Base-by-base conservation (phyloP, 2,888 invertebrate species). In the Hemithea aestivaria region DNA sequence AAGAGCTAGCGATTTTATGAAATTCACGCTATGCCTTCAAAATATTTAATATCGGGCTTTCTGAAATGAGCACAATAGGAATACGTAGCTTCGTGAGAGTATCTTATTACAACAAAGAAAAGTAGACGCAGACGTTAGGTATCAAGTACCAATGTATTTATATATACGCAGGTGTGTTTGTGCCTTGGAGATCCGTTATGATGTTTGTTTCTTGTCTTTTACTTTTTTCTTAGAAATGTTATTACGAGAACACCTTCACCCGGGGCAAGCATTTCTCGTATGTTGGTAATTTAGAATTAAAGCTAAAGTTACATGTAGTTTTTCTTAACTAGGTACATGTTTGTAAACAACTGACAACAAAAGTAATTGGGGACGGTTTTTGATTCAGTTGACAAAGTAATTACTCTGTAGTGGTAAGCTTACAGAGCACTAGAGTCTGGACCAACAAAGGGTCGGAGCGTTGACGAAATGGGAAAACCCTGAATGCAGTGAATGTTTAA, bases 311-410 rank as follows among this genome's bases (percentile, higher is more conserved):
- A n/a, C n/a, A n/a, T n/a, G n/a, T n/a, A n/a, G n/a, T n/a, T n/a
- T n/a, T n/a, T n/a, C n/a, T n/a, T n/a, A n/a, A n/a, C n/a, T n/a
- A n/a, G n/a, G n/a, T n/a, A n/a, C n/a, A n/a, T n/a, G n/a, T n/a
- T n/a, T n/a, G n/a, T n/a, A n/a, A n/a, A n/a, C n/a, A n/a, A n/a
- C n/a, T n/a, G n/a, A n/a, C n/a, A n/a, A n/a, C n/a, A n/a, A n/a
- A n/a, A n/a, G n/a, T n/a, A n/a, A n/a, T n/a, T n/a, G n/a, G n/a
- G n/a, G n/a, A n/a, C 51, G 20, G 7, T 29, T 10, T 40, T 39
- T 38, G 40, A 39, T 38, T 40, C 10, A 38, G 27, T 27, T 20
- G 27, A 27, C 22, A 40, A 37, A 36, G 45, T 47, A 48, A 48
- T 40, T 41, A 45, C 16, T 5, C 2, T 5, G 16, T 45, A 51